Conservation (phyloP, 2,797 vertebrate genomes). For the Crax fasciolata region DNA sequence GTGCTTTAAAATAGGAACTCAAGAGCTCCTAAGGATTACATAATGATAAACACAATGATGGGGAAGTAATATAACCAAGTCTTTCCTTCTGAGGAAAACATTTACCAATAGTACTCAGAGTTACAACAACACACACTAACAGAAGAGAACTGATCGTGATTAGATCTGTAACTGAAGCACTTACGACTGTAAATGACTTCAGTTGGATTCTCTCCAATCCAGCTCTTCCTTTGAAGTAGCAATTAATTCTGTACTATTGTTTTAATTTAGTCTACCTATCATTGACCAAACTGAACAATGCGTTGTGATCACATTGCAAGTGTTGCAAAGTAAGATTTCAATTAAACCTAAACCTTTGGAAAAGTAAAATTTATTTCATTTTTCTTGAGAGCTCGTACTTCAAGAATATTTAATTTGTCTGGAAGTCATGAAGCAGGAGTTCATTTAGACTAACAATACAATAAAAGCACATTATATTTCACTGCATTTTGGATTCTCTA, state of each 20-base stretch:
- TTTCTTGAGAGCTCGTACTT: neutral
- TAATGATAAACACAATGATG: neutral
- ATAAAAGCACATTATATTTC: neutral
- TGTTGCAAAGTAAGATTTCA: neutral
- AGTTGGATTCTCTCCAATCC: neutral
- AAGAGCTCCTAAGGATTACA: neutral
- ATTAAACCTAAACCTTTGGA: neutral
- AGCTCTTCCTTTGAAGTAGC: neutral
- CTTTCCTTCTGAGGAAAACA: neutral
- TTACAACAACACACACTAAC: neutral
- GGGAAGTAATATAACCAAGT: neutral
- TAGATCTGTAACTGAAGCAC: slow-evolving; percentile 17
- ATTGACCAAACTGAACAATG: neutral
- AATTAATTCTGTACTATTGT: slow-evolving; percentile 17
- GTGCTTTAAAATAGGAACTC: neutral
- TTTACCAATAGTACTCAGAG: neutral
- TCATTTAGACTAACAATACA: neutral
- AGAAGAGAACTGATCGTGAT: neutral
- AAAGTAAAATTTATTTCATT: neutral
- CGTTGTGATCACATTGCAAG: neutral
- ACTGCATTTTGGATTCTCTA: neutral
- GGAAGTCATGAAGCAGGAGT: neutral
- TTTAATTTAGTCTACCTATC: neutral
- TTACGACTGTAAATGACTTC: slow-evolving; percentile 1
- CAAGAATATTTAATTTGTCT: neutral